phyloP scores from a whole-genome alignment of 64 coral and sea anemone species.

The Porites australiensis region DNA sequence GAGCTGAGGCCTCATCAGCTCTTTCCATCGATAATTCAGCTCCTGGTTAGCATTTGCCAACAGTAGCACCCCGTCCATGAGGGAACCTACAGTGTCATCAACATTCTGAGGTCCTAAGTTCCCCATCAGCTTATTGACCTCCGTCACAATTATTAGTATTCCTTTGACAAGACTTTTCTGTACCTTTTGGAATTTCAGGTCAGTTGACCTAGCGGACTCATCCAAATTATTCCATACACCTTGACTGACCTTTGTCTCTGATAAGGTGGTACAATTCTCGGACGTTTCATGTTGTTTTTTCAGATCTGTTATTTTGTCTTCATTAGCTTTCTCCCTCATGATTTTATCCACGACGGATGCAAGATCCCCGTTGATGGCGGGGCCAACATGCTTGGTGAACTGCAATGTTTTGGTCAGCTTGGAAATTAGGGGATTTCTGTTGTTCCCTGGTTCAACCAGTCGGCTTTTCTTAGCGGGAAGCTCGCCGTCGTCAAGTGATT shows the following conservation, averaged over 20 bases:
- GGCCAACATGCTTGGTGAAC: constrained; percentile 4
- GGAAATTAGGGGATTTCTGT: background rate
- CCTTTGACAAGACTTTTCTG: constrained; percentile 41
- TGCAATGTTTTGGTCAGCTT: constrained; percentile 38
- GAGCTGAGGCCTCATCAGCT: constrained; percentile 38
- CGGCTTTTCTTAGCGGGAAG: constrained; percentile 1
- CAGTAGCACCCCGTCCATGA: constrained; percentile 33
- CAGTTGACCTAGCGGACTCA: constrained; percentile 12
- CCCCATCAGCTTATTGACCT: constrained; percentile 8
- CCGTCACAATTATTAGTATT: constrained; percentile 22
- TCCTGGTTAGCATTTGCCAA: constrained; percentile 63
- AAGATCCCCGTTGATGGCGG: background rate
- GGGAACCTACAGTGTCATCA: constrained; percentile 17
- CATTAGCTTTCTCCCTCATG: constrained; percentile 19
- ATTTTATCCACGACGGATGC: constrained; percentile 9
- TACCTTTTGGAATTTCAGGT: constrained; percentile 54
- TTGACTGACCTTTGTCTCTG: constrained; percentile 46
- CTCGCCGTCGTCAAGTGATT: background rate
- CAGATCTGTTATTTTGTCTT: background rate
- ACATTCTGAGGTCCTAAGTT: constrained; percentile 4
- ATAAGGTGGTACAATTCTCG: constrained; percentile 17
- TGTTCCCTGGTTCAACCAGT: background rate
- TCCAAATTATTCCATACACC: constrained; percentile 20
- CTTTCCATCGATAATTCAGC: constrained; percentile 45
- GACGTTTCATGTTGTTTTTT: constrained; percentile 5